Evolutionary conservation across 2,888 invertebrate species (phyloP), one percentile per base, ranked within the genome.

Genomic region (Ichneumon xanthorius): DNA sequence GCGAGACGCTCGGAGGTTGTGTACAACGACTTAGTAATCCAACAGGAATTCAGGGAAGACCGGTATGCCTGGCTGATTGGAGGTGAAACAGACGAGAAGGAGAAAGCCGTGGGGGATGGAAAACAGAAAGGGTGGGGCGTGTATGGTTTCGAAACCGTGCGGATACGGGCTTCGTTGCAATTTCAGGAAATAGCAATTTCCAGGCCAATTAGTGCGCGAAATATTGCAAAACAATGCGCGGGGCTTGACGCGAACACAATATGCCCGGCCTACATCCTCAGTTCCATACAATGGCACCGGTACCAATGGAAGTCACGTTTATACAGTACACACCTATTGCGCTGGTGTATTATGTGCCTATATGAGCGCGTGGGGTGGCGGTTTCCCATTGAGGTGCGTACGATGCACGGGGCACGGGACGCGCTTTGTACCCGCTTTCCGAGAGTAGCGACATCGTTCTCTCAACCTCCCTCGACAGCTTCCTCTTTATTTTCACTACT

Each of bases 201-300:
- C 91, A 88, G 89, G 88, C 91, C 91, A 92, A 92, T 92, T 92
- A 92, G 91, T 86, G 89, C 89, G 88, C 89, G 89, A 90, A 91
- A 92, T 92, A 91, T 91, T 88, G 88, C 89, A 88, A 91, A 92
- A 92, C 91, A 92, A 92, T 91, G 89, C 87, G 78, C 83, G 79
- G 72, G 82, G 88, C 89, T 89, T 90, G 91, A 89, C 88, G 89
- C 88, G 87, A 76, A 86, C 55, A 89, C 89, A 90, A 91, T 91
- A 87, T 87, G 87, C 70, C 86, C 68, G 65, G 65, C 26, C 79
- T 61, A 84, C 76, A 76, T 71, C 68, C 71, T 63, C 82, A 58
- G 71, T 82, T 71, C 37, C 65, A 40, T 79, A 87, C 86, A 87
- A 86, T 84, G 78, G 70, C 48, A 76, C 85, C 55, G 78, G 72